Conservation (phyloP, 2,113 vertebrate genomes). For the Dicaeum eximium region DNA sequence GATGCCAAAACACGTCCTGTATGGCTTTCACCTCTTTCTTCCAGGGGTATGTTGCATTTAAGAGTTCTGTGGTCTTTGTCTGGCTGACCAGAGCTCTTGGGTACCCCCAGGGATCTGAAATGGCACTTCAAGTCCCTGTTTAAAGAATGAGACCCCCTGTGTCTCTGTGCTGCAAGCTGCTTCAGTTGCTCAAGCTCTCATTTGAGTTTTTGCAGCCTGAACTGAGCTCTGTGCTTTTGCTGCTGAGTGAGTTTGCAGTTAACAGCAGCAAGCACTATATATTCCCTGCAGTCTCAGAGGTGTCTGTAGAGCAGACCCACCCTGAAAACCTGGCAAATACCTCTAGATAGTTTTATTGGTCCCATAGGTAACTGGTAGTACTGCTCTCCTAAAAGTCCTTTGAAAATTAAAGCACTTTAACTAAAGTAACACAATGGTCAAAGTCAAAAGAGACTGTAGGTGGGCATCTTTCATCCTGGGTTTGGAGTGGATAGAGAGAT, state of each 20-base stretch:
- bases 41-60: not conserved
- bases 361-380: not conserved
- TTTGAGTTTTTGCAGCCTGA: not conserved
- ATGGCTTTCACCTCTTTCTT: not conserved
- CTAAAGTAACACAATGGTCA: not conserved
- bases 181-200: not conserved
- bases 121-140: not conserved
- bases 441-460: not conserved
- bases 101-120: not conserved
- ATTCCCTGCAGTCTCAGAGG: not conserved
- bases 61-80: not conserved
- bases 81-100: not conserved
- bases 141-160: not conserved
- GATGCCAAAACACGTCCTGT: not conserved
- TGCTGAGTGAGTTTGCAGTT: not conserved
- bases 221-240: not conserved
- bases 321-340: not conserved
- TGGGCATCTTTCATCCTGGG: not conserved
- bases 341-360: not conserved
- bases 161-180: not conserved
- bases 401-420: not conserved
- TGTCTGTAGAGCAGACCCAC: not conserved
- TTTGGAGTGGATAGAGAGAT: not conserved
- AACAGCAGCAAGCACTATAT: not conserved
- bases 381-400: not conserved